A percentile compares a stretch with the other conserved stretches of the same genome.
Conservation (phyloP, 35 echinoderm and acorn worm genomes). For the Holothuria glaberrima region DNA sequence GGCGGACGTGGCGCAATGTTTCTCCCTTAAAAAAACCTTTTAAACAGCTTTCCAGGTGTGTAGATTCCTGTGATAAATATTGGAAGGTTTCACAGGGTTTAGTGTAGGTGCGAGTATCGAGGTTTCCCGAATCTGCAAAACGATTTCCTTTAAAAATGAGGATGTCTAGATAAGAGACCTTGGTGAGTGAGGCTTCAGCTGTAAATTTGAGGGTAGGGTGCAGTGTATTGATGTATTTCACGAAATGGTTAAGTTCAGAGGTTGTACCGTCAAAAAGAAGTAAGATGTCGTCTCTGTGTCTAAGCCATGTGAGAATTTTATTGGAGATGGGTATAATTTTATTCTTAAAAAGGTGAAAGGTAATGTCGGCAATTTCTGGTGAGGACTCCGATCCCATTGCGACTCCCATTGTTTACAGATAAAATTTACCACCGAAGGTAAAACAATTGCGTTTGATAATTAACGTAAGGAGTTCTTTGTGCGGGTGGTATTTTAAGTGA, state of each 20-base stretch:
- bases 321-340: background rate
- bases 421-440: background rate
- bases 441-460: background rate
- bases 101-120: background rate
- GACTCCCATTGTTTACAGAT: background rate
- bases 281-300: background rate
- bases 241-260: background rate
- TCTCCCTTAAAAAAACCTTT: background rate
- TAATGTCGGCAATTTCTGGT: conserved; percentile 18
- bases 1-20: background rate
- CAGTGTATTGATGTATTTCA: background rate
- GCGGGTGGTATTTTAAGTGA: background rate
- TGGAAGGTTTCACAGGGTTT: background rate
- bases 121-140: background rate
- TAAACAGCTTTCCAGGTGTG: background rate
- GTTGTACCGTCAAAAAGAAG: background rate
- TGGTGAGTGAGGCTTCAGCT: background rate
- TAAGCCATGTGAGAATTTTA: background rate
- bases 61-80: background rate
- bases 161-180: background rate
- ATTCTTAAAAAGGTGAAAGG: background rate
- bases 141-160: background rate
- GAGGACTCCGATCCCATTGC: background rate
- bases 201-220: background rate
- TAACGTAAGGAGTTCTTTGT: background rate